Conservation (phyloP, 2,797 vertebrate species). For the Streptopelia turtur region DNA sequence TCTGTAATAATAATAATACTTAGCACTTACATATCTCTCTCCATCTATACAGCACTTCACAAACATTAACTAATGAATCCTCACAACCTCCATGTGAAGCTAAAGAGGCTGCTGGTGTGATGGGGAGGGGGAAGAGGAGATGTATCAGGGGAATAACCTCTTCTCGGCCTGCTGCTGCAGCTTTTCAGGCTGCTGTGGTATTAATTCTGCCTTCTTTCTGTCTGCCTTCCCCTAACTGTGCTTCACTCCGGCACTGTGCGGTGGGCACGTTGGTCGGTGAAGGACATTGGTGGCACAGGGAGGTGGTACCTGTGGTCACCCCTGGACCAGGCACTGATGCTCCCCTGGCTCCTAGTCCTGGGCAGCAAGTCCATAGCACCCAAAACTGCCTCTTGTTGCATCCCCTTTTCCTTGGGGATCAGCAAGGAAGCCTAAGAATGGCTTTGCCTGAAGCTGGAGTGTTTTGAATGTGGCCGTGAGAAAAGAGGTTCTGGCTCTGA, state of each 20-base stretch:
- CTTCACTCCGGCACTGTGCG: background rate
- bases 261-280: accelerated
- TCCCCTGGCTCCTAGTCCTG: background rate
- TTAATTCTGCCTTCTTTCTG: background rate
- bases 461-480: background rate
- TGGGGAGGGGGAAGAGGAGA: background rate
- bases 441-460: background rate
- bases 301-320: background rate
- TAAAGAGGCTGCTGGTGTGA: conserved; percentile 23
- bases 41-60: conserved; percentile 47
- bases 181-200: background rate
- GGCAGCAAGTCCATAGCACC: background rate
- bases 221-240: background rate
- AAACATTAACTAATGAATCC: conserved; percentile 75
- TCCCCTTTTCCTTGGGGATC: background rate
- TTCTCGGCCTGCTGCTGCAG: background rate
- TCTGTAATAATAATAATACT: conserved; percentile 72
- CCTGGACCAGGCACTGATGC: background rate
- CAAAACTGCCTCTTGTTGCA: background rate
- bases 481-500: background rate
- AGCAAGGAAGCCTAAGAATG: accelerated
- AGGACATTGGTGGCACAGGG: accelerated
- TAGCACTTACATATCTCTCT: conserved; percentile 66
- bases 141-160: conserved; percentile 8
- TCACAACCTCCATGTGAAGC: background rate